These are phyloP conservation scores for Ailuropoda melanoleuca DNA, from an alignment of 2,113 vertebrate genomes.

Conservation along the genomic window DNA sequence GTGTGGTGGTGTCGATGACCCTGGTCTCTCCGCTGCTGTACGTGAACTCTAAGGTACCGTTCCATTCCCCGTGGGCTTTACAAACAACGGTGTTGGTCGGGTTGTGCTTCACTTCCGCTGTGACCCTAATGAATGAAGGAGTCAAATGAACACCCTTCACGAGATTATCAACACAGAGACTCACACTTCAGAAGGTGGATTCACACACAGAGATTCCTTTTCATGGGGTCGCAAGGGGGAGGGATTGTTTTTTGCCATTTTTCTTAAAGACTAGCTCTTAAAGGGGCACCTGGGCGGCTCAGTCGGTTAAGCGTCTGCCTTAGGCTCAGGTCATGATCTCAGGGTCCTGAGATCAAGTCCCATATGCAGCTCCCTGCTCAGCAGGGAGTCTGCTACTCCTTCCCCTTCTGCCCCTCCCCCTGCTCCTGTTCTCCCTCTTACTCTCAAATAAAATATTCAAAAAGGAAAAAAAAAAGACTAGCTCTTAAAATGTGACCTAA, in stretches of 20 bases:
- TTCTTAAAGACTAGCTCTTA: conserved; percentile 16
- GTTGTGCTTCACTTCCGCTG: conserved; percentile 95
- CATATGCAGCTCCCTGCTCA: too few species aligned
- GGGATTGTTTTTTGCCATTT: neutral
- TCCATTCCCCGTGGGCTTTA: conserved; percentile 97
- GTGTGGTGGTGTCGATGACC: conserved; percentile 91
- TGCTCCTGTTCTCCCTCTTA: too few species aligned
- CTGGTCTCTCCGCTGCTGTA: conserved; percentile 96
- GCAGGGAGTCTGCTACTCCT: too few species aligned
- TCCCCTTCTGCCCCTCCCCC: too few species aligned
- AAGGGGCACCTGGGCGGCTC: neutral
- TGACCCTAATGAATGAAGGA: conserved; percentile 86
- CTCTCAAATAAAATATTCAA: too few species aligned
- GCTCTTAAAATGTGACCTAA: neutral
- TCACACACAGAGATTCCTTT: neutral
- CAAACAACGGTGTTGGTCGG: conserved; percentile 93
- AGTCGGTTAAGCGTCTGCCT: too few species aligned
- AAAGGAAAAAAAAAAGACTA: neutral
- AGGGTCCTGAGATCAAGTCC: too few species aligned
- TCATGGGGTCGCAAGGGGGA: too few species aligned
- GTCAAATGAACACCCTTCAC: neutral
- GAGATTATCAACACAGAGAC: neutral
- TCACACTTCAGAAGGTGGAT: neutral
- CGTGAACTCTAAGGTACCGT: conserved; percentile 94
- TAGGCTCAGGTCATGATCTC: too few species aligned